Evolutionary conservation across 2,888 invertebrate genomes (phyloP).

Genomic region (Hirudinaria manillensis): DNA sequence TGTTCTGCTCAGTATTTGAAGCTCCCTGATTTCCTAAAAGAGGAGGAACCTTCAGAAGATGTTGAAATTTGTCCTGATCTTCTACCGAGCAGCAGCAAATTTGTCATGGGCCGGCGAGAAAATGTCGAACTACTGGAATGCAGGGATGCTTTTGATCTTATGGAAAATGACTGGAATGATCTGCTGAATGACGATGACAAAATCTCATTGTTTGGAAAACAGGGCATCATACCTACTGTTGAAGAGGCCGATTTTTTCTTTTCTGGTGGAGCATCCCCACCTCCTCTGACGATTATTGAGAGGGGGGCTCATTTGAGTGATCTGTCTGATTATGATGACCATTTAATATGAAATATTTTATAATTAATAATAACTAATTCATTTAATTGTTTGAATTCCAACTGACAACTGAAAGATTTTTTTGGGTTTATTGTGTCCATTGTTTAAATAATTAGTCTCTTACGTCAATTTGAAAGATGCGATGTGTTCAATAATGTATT

Average conservation of each 20-base stretch:
- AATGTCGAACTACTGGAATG: background rate
- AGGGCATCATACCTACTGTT: conserved; percentile 1
- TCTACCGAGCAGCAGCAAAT: background rate
- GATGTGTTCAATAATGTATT: too few relatives aligned
- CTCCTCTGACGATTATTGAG: conserved; percentile 19
- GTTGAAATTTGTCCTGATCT: conserved; percentile 6
- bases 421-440: too few relatives aligned
- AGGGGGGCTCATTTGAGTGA: background rate
- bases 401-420: too few relatives aligned
- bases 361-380: too few relatives aligned
- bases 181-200: conserved; percentile 14
- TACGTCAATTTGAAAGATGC: too few relatives aligned
- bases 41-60: background rate
- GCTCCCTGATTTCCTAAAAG: conserved; percentile 20
- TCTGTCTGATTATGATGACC: too few relatives aligned
- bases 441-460: too few relatives aligned
- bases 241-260: conserved; percentile 22
- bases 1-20: conserved; percentile 10
- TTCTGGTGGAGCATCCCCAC: conserved; percentile 16
- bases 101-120: background rate
- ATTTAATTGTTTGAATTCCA: too few relatives aligned
- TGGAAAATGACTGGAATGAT: conserved; percentile 17
- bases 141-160: background rate
- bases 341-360: too few relatives aligned
- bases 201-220: background rate